phyloP scores from a whole-genome alignment of 2,113 vertebrate genomes.

The Heterocephalus glaber region DNA sequence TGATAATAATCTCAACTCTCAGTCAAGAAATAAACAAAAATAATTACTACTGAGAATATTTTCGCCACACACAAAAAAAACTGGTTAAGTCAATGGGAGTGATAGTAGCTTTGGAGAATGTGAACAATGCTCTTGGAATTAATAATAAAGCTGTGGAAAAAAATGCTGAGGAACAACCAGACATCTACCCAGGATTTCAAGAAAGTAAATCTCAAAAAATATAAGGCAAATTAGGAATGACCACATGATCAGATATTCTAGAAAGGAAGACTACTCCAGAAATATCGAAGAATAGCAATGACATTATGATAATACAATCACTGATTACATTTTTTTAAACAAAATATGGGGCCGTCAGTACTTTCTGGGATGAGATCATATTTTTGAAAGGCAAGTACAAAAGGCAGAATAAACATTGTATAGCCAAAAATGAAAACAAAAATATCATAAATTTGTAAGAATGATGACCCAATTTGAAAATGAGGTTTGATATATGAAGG shows the following conservation, averaged over 20 bases:
- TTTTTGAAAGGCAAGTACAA: slow-evolving; percentile 52
- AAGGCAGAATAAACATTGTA: slow-evolving; percentile 54
- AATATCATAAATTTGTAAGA: slow-evolving; percentile 51
- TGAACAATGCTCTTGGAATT: slow-evolving; percentile 66
- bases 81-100: slow-evolving; percentile 40
- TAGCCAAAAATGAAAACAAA: slow-evolving; percentile 50
- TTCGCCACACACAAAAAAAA: slow-evolving; percentile 22
- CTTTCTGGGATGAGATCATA: slow-evolving; percentile 53
- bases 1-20: slow-evolving; percentile 19
- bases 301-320: slow-evolving; percentile 40
- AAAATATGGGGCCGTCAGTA: slow-evolving; percentile 7
- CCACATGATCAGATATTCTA: not conserved
- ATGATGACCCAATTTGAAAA: slow-evolving; percentile 8
- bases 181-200: slow-evolving; percentile 29
- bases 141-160: slow-evolving; percentile 61
- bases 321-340: slow-evolving; percentile 9
- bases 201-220: slow-evolving; percentile 55
- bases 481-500: not conserved
- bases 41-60: slow-evolving; percentile 16
- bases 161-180: not conserved
- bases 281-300: slow-evolving; percentile 51
- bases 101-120: slow-evolving; percentile 56
- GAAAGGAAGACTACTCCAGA: slow-evolving; percentile 36
- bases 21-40: slow-evolving; percentile 46
- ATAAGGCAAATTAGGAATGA: slow-evolving; percentile 59